Evolutionary conservation across 2,113 vertebrate genomes (phyloP).

Genomic region (Cynoglossus semilaevis): DNA sequence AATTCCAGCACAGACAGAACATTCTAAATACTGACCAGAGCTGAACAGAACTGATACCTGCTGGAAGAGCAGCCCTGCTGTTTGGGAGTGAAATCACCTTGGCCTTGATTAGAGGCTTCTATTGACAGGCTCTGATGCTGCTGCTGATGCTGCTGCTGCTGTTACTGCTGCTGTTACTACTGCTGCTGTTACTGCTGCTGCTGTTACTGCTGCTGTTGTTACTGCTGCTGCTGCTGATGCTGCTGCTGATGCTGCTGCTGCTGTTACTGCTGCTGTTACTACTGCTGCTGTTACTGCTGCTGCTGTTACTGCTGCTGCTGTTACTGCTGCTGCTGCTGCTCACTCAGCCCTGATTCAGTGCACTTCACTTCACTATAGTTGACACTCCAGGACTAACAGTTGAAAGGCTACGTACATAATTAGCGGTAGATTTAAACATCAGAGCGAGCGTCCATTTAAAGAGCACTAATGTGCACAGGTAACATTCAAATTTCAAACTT

Average conservation of each 20-base stretch:
- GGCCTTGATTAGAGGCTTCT: constrained; percentile 59
- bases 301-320: constrained; percentile 42
- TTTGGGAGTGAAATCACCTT: constrained; percentile 11
- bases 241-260: constrained; percentile 20
- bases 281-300: constrained; percentile 25
- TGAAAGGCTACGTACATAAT: constrained; percentile 25
- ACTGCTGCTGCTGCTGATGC: constrained; percentile 20
- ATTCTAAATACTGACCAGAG: constrained; percentile 24
- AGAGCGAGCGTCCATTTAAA: constrained; percentile 8
- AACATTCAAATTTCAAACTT: constrained; percentile 1
- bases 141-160: constrained; percentile 7
- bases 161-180: neutral
- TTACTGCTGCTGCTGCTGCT: neutral
- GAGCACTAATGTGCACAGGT: constrained; percentile 9
- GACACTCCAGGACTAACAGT: constrained; percentile 25
- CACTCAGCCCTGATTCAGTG: constrained; percentile 23
- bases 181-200: constrained; percentile 19
- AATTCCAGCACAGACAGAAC: constrained; percentile 33
- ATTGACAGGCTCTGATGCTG: constrained; percentile 57
- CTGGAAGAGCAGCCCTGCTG: constrained; percentile 41
- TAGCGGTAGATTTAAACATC: constrained; percentile 30
- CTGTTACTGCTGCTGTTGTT: constrained; percentile 41
- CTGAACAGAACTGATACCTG: constrained; percentile 34
- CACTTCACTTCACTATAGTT: constrained; percentile 18
- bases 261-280: too few relatives aligned